Percentiles rank a stretch among this genome's conserved stretches.
Evolutionary conservation across 2,797 vertebrate genomes (phyloP).

Genomic region (Acanthopagrus latus): DNA sequence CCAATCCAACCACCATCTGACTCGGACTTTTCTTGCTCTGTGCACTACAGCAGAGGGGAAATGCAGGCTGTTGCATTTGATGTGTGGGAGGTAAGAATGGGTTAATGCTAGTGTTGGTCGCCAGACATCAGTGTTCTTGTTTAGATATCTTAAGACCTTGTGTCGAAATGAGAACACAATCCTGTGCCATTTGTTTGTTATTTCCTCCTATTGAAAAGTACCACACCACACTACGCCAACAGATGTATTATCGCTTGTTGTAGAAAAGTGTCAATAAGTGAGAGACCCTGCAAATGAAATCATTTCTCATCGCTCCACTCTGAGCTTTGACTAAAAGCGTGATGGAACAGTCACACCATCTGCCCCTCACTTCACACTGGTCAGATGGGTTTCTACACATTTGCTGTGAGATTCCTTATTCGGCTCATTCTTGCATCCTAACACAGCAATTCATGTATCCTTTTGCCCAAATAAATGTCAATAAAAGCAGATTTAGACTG

Average conservation of each 20-base stretch:
- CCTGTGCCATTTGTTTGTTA: too few species aligned
- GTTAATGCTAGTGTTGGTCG: too few species aligned
- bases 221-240: not conserved
- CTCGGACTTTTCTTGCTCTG: too few species aligned
- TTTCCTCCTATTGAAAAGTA: not conserved
- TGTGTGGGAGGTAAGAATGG: too few species aligned
- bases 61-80: too few species aligned
- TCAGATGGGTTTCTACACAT: not conserved
- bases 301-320: not conserved
- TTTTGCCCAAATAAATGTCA: not conserved
- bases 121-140: not conserved
- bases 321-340: not conserved
- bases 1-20: too few species aligned
- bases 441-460: not conserved
- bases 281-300: conserved; percentile 9
- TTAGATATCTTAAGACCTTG: not conserved
- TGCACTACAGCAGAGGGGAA: too few species aligned
- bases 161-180: not conserved
- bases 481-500: not conserved
- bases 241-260: not conserved
- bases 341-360: conserved; percentile 16
- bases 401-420: conserved; percentile 7
- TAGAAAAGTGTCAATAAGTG: not conserved
- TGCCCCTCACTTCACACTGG: not conserved
- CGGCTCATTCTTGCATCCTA: not conserved